Conservation (phyloP, 2,888 invertebrate genomes). For the Epinotia brunnichana region DNA sequence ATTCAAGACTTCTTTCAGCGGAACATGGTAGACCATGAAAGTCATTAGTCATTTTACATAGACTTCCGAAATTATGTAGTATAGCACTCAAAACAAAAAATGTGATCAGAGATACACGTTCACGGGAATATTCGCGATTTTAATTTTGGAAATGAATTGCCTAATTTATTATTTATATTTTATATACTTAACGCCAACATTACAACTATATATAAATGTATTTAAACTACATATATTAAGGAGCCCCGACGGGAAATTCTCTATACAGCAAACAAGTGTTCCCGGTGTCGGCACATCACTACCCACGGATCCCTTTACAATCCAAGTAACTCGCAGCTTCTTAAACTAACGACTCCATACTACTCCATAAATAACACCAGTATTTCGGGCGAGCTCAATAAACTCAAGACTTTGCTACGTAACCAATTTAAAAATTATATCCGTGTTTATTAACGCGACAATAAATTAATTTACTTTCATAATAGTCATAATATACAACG, state of each 20-base stretch:
- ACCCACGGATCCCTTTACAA: not conserved
- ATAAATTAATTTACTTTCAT: conserved; percentile 78
- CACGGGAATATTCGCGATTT: too few relatives aligned
- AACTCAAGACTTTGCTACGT: conserved; percentile 52
- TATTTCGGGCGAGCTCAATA: conserved; percentile 48
- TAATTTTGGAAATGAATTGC: too few relatives aligned
- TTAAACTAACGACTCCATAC: conserved; percentile 16
- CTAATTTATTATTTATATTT: too few relatives aligned
- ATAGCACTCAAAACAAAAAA: too few relatives aligned
- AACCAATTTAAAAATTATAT: conserved; percentile 65
- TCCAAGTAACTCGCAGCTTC: conserved; percentile 2
- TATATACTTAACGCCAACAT: too few relatives aligned
- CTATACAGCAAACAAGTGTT: too few relatives aligned
- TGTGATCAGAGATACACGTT: too few relatives aligned
- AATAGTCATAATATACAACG: conserved; percentile 70
- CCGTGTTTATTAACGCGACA: conserved; percentile 67
- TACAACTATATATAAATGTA: not conserved
- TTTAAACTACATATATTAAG: too few relatives aligned
- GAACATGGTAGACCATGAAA: too few relatives aligned
- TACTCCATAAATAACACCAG: conserved; percentile 32
- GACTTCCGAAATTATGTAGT: too few relatives aligned
- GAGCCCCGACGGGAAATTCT: not conserved
- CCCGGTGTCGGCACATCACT: not conserved
- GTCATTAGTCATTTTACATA: too few relatives aligned
- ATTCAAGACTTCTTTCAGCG: too few relatives aligned